Percentiles rank a stretch among this genome's conserved stretches.
Evolutionary conservation across 2,797 vertebrate genomes (phyloP).

Genomic region (Gymnothorax javanicus): DNA sequence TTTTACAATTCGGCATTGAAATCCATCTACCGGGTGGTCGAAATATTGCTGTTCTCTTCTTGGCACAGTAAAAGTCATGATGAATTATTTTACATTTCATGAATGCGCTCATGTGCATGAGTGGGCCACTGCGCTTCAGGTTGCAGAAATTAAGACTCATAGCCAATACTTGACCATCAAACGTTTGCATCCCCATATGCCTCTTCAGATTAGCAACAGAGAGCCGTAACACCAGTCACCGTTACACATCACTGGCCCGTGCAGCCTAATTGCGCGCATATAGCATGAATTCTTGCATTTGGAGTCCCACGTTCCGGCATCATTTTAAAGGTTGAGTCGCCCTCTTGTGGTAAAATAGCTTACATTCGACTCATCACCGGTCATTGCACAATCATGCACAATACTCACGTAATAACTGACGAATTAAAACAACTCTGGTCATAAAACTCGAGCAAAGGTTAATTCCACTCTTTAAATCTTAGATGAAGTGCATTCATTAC

Average conservation of each 20-base stretch:
- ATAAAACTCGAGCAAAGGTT: neutral
- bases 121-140: neutral
- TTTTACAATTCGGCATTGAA: neutral
- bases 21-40: neutral
- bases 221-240: neutral
- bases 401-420: neutral
- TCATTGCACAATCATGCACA: neutral
- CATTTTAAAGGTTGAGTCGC: conserved; percentile 9
- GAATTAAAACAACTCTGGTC: neutral
- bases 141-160: neutral
- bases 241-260: neutral
- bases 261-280: neutral
- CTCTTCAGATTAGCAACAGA: neutral
- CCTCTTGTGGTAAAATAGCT: conserved; percentile 18
- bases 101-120: neutral
- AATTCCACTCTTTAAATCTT: neutral
- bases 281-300: neutral
- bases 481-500: neutral
- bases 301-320: neutral
- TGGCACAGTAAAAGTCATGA: neutral
- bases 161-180: neutral
- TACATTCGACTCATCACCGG: neutral
- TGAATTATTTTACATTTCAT: neutral
- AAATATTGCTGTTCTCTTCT: neutral
- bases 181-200: neutral